Evolutionary conservation across 2,113 vertebrate genomes (phyloP).

Genomic region (Leptosomus discolor): DNA sequence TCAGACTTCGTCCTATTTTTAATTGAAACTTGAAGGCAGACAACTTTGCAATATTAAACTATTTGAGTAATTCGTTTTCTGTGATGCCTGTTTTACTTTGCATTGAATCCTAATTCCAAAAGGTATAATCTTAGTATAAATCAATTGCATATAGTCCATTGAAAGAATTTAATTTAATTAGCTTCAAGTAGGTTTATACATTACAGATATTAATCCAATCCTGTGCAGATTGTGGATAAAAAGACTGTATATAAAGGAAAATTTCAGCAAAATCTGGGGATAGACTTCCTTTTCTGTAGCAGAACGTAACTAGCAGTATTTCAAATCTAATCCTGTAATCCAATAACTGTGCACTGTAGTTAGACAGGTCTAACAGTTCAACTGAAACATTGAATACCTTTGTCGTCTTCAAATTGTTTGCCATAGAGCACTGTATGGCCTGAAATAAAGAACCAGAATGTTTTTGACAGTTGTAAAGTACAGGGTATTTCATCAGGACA

Average conservation of each 20-base stretch:
- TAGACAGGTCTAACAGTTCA: background rate
- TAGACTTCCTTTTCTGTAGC: background rate
- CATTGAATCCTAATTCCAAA: background rate
- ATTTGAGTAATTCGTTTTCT: background rate
- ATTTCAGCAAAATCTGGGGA: background rate
- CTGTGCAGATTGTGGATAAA: background rate
- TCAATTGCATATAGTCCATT: background rate
- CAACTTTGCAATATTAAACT: background rate
- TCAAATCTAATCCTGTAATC: background rate
- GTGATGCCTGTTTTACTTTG: background rate
- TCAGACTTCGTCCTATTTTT: background rate
- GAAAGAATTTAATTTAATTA: background rate
- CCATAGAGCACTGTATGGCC: background rate
- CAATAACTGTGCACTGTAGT: background rate
- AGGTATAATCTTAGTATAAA: background rate
- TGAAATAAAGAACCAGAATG: background rate
- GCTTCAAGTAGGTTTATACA: background rate
- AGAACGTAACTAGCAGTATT: background rate
- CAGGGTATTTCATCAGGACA: background rate
- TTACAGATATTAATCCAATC: background rate
- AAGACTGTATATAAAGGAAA: background rate
- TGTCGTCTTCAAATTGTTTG: background rate
- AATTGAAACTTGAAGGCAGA: background rate
- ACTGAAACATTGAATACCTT: background rate
- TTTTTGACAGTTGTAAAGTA: background rate